These are phyloP conservation scores for Pammene aurita DNA, from an alignment of 2,888 invertebrate genomes.

Conservation along the genomic window DNA sequence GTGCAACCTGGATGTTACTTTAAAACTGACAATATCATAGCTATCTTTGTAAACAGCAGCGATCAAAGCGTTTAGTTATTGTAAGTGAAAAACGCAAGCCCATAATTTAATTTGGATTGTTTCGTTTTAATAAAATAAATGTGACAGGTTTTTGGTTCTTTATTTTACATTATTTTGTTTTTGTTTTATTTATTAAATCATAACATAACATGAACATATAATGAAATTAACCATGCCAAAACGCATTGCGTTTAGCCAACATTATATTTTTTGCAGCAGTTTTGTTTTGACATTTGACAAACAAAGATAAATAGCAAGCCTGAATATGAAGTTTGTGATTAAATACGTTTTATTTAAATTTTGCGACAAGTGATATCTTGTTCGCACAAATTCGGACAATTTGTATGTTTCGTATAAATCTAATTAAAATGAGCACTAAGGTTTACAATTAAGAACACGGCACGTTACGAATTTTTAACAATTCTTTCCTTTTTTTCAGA, in stretches of 20 bases:
- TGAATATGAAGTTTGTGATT: conserved; percentile 16
- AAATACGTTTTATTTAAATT: conserved; percentile 22
- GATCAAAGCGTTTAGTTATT: background rate
- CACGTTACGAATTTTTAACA: background rate
- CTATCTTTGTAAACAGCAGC: background rate
- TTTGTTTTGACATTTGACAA: background rate
- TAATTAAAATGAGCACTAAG: background rate
- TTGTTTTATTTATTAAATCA: too few relatives aligned
- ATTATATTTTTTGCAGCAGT: background rate
- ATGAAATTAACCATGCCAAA: background rate
- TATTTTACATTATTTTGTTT: too few relatives aligned
- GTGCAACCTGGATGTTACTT: too few relatives aligned
- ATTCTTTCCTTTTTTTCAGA: conserved; percentile 55
- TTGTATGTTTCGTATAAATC: background rate
- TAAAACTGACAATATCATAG: background rate
- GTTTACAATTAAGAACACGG: background rate
- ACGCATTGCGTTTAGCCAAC: conserved; percentile 15
- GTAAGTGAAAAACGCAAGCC: background rate
- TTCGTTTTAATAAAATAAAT: too few relatives aligned
- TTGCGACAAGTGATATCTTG: conserved; percentile 13
- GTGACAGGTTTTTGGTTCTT: too few relatives aligned
- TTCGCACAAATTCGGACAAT: conserved; percentile 2
- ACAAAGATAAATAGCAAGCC: background rate
- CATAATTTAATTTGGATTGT: too few relatives aligned
- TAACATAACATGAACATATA: too few relatives aligned